Evolutionary conservation across 2,113 vertebrate species (phyloP), one percentile per base, ranked within the genome.

Genomic region (Hassar affinis): DNA sequence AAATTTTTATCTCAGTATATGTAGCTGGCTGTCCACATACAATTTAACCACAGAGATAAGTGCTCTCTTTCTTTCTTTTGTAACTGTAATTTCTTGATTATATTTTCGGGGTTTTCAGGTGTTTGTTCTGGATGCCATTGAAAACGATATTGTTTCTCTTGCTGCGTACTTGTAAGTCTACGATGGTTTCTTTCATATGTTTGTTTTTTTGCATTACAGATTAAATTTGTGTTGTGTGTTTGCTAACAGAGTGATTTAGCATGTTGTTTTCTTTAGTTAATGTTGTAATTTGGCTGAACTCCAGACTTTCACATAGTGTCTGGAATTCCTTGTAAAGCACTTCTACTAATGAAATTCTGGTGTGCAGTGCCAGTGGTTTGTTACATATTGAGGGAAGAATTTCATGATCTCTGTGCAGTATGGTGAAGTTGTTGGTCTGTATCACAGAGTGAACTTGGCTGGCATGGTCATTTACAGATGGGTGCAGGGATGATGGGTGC

Each of bases 161-260:
- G 17, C 49, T 69, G 25, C 84, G 8, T 15, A 57, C n/a, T 54
- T 64, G 78, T 30, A 80, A 38, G 25, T 81, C 84, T 15, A 81
- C 3, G 51, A 42, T 78, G 6, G 51, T 78, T 30, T 78, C 51
- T 42, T 82, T 82, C 79, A 85, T 78, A 52, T n/a, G 20, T 49
- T 85, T 82, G 52, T 62, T 86, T 86, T 82, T 54, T 47, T 56
- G 20, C 5, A 25, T 3, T 2, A 85, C 15, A 4, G 49, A 80
- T 25, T 62, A n/a, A 22, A 76, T 35, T 18, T 85, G 57, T 51
- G 33, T 22, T 6, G 15, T 77, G 45, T 68, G 33, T 14, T 56
- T 45, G 69, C 25, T 61, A 35, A 81, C 78, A 20, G 30, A 64
- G 18, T 75, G 18, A 22, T 76, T 14, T 11, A 54, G 18, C 6